Conservation (phyloP, 2,797 vertebrate genomes). For the Squalus acanthias region DNA sequence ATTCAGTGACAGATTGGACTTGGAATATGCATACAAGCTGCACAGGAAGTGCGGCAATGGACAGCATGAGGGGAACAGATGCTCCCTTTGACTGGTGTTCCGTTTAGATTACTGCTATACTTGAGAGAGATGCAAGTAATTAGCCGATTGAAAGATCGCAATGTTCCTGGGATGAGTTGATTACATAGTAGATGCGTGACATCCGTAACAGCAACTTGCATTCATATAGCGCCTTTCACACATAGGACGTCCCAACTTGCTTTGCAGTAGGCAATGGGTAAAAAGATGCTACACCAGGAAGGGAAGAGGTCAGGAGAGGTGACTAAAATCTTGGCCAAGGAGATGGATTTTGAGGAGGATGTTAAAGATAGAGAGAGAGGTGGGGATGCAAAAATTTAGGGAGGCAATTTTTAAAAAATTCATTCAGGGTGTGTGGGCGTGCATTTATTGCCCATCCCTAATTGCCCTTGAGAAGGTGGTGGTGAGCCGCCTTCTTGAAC, state of each 20-base stretch:
- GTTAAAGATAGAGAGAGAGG: background rate
- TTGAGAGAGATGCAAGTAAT: conserved; percentile 50
- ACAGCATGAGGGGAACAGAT: conserved; percentile 49
- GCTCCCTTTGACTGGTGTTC: conserved; percentile 48
- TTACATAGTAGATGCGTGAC: background rate
- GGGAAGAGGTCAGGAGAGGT: background rate
- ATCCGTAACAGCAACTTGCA: background rate
- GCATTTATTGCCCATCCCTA: too few relatives aligned
- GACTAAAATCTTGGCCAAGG: background rate
- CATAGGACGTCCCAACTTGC: background rate
- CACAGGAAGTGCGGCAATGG: conserved; percentile 43
- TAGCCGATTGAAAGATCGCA: conserved; percentile 48
- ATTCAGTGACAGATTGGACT: conserved; percentile 48
- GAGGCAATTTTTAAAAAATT: background rate
- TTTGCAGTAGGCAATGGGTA: background rate
- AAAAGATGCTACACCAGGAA: background rate
- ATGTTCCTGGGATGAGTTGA: background rate
- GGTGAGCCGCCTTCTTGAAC: too few relatives aligned
- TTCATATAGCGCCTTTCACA: background rate
- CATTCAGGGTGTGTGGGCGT: too few relatives aligned
- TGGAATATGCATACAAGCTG: conserved; percentile 48
- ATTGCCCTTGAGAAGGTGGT: too few relatives aligned
- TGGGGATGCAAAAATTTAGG: background rate
- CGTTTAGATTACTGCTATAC: conserved; percentile 42
- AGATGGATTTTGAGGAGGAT: background rate